phyloP scores from a whole-genome alignment of 2,113 vertebrate species.

The Spea multiplicata region DNA sequence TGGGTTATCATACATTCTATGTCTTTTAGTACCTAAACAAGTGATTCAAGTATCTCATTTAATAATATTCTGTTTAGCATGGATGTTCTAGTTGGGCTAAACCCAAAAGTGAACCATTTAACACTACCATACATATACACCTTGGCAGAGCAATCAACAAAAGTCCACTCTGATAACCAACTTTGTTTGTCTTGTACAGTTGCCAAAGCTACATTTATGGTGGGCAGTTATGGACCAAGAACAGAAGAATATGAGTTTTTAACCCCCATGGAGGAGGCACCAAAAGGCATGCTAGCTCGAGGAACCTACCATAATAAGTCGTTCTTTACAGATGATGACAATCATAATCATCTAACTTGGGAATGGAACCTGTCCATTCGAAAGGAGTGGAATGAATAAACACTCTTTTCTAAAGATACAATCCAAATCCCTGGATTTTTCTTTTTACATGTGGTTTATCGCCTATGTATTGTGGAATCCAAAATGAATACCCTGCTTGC shows the following conservation, averaged over 20 bases:
- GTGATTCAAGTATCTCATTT: no score
- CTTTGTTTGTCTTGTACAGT: slow-evolving; percentile 56
- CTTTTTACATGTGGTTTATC: background rate
- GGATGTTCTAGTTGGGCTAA: no score
- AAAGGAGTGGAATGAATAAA: slow-evolving; percentile 78
- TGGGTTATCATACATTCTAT: slow-evolving; percentile 51
- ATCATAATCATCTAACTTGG: slow-evolving; percentile 77
- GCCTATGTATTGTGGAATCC: background rate
- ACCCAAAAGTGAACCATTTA: no score
- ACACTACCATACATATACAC: no score
- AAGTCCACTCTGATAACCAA: background rate
- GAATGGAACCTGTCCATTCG: slow-evolving; percentile 80
- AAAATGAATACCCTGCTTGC: background rate
- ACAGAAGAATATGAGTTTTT: slow-evolving; percentile 75
- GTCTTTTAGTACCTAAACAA: no score
- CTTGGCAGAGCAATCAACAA: no score
- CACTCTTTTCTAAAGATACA: no score
- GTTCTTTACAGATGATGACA: slow-evolving; percentile 78
- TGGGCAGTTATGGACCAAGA: slow-evolving; percentile 77
- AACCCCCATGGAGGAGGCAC: slow-evolving; percentile 72
- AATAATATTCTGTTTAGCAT: no score
- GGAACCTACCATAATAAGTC: slow-evolving; percentile 78
- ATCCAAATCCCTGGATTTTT: background rate
- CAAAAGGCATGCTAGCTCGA: slow-evolving; percentile 72
- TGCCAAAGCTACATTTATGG: slow-evolving; percentile 77